Evolutionary conservation across 2,888 invertebrate species (phyloP), one percentile per base, ranked within the genome.

Genomic region (Thymelicus lineola): DNA sequence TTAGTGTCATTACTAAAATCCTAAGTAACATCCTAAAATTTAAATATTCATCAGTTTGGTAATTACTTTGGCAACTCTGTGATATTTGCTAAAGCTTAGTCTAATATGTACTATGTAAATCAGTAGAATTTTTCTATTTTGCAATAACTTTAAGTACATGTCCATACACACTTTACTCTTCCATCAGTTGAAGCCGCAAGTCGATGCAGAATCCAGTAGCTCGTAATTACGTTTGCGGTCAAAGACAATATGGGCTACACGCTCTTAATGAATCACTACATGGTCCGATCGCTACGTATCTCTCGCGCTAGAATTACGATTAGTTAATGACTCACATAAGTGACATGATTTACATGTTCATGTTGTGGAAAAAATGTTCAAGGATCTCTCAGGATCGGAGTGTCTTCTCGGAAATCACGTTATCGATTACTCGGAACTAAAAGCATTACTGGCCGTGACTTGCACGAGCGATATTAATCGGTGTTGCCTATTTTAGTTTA

Each of bases 321-420:
- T 76, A 79, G 72, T 71, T 85, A 85, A 83, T 88, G 88, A 88
- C 75, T 89, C 89, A 88, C 36, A 81, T 79, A 79, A 80, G 82
- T 55, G 55, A 35, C 55, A 55, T 35, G 35, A 86, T 88, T 87
- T 84, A 81, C 83, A 85, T 84, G 81, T 73, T 75, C 75, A 66
- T 71, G 67, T 73, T 68, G 70, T 80, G 81, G 84, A 84, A 85
- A 80, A 80, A 81, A 81, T 70, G 74, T 75, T 80, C 61, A 68
- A 64, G 70, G 85, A 85, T 36, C 70, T 64, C 59, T 70, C 20
- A 60, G 65, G 75, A 74, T 69, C 58, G 68, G 57, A 58, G 53
- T 53, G 60, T 9, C 79, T 83, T 80, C 81, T 72, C 75, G 77
- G 81, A 81, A 86, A 77, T 75, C 77, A 74, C 74, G 71, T 75